Conservation (phyloP, 2,888 invertebrate species). For the Frankliniella fusca region DNA sequence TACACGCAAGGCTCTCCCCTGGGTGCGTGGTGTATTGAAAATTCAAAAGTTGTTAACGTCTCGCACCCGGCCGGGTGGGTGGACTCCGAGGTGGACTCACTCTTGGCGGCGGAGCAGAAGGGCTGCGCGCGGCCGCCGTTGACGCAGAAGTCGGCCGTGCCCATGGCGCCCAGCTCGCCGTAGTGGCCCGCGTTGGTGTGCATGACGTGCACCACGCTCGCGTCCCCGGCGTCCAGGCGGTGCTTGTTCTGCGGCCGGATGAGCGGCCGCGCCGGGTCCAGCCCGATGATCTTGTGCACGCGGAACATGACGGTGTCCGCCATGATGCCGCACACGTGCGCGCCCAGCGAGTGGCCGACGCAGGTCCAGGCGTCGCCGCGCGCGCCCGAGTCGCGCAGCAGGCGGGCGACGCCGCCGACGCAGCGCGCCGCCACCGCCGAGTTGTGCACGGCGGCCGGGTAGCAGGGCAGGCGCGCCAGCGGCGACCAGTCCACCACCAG, state of each 20-base stretch:
- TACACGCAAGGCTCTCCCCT: no score
- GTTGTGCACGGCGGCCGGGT: constrained; percentile 72
- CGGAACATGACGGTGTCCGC: constrained; percentile 68
- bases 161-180: constrained; percentile 67
- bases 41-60: no score
- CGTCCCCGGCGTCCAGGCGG: constrained; percentile 67
- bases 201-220: constrained; percentile 70
- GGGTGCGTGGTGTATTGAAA: no score
- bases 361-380: constrained; percentile 61
- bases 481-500: constrained; percentile 75
- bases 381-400: constrained; percentile 62
- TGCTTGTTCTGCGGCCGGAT: constrained; percentile 60
- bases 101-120: constrained; percentile 66
- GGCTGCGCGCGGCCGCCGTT: constrained; percentile 75
- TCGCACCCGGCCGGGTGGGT: no score
- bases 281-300: constrained; percentile 66
- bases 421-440: constrained; percentile 67
- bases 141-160: constrained; percentile 75
- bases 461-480: constrained; percentile 63
- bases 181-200: constrained; percentile 72
- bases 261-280: constrained; percentile 72
- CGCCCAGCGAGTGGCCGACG: constrained; percentile 68
- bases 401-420: constrained; percentile 60
- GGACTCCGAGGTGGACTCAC: constrained; percentile 48
- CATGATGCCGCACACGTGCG: constrained; percentile 71